Evolutionary conservation across 2,888 invertebrate species (phyloP).

Genomic region (Thecocarcelia acutangulata): DNA sequence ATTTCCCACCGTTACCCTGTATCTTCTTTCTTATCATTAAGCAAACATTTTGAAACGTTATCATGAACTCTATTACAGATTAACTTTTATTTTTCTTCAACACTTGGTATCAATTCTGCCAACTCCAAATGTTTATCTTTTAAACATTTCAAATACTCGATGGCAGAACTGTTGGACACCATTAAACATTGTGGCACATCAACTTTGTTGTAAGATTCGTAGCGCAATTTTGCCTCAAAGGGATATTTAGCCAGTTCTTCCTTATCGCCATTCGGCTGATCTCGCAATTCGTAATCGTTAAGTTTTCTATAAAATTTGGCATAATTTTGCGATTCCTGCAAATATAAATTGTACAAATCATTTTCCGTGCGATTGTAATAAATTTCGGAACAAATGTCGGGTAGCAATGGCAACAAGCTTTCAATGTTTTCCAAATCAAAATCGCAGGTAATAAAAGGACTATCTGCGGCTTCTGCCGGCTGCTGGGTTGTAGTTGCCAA

Average conservation of each 20-base stretch:
- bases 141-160: slow-evolving; percentile 55
- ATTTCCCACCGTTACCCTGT: too few species aligned
- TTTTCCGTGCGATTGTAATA: slow-evolving; percentile 39
- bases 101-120: slow-evolving; percentile 53
- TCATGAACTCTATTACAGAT: too few species aligned
- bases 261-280: slow-evolving; percentile 14
- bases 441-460: slow-evolving; percentile 57
- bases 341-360: slow-evolving; percentile 43
- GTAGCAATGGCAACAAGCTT: slow-evolving; percentile 44
- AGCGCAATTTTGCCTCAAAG: slow-evolving; percentile 54
- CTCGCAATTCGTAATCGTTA: slow-evolving; percentile 60
- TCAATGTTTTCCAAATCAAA: slow-evolving; percentile 66
- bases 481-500: not conserved
- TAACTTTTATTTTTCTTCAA: slow-evolving; percentile 13
- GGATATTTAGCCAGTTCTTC: slow-evolving; percentile 43
- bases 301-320: slow-evolving; percentile 56
- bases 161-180: slow-evolving; percentile 17
- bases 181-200: slow-evolving; percentile 45
- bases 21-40: too few species aligned
- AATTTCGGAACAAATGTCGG: slow-evolving; percentile 57
- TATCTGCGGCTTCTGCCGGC: not conserved
- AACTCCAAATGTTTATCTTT: slow-evolving; percentile 48
- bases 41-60: too few species aligned
- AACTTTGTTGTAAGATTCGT: slow-evolving; percentile 28
- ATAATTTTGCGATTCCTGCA: slow-evolving; percentile 57